Base-by-base conservation (phyloP, 2,888 invertebrate genomes). In the Ptychoptera contaminata region DNA sequence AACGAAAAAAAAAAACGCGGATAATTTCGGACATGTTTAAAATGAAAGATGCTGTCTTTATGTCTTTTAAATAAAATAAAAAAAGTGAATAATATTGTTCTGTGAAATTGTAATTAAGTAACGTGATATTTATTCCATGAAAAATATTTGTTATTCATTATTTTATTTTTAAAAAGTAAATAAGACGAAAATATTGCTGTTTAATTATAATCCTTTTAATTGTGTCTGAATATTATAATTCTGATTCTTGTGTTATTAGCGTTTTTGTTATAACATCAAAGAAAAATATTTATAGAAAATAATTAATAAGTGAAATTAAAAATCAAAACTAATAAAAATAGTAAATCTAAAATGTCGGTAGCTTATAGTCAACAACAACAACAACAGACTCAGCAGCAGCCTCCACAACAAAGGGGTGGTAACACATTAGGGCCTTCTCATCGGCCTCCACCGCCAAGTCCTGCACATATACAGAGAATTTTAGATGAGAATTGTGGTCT, bases 401-500 rank as follows among this genome's bases (percentile, higher is more conserved):
- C 51, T 44, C 46, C 48, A 42, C 51, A 51, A 39, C 50, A 51
- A 43, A 49, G 48, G 71, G 76, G 36, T 74, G 23, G 23, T 23
- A 23, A 23, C 23, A 23, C 23, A 7, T 5, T 23, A 23, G 23
- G 23, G 23, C 77, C 49, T 73, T 51, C 55, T 6, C 54, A 56
- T 48, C 71, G 76, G 50, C 68, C 70, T 46, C 77, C 75, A 48
- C 82, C 87, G 42, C 79, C 85, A 37, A 87, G 76, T 62, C 80
- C 85, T 48, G 80, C 81, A 41, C 87, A 87, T 67, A 85, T 91
- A 56, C 90, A 91, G 64, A 90, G 94, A 76, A 83, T 97, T 78
- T 72, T 97, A 48, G 96, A 97, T 69, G 97, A 97, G 68, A 97
- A 97, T 65, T 87, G 87, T 55, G 91, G 93, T 62, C 73, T 97